Conservation (phyloP, 2,113 vertebrate species). For the Myanophis thanlyinensis region DNA sequence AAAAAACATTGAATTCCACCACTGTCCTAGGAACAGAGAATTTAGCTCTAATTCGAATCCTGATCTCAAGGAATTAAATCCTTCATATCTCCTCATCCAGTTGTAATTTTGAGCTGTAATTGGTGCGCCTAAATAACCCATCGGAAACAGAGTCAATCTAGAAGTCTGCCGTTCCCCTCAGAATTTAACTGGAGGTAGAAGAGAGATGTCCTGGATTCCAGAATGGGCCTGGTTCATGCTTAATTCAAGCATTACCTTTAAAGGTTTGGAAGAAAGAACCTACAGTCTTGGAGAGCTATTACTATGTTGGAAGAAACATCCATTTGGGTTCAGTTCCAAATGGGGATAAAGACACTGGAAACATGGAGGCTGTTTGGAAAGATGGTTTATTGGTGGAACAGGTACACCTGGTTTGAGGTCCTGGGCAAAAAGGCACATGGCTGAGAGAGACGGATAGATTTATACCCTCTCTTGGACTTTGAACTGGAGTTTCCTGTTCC, state of each 20-base stretch:
- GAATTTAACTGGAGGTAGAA: background rate
- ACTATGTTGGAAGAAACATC: no score
- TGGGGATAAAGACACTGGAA: no score
- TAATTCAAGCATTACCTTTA: background rate
- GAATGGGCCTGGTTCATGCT: background rate
- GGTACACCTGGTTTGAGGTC: no score
- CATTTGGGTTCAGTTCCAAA: no score
- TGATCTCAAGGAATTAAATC: background rate
- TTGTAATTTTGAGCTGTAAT: background rate
- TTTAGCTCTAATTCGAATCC: background rate
- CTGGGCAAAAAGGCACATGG: no score
- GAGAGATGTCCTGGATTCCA: background rate
- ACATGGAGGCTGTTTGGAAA: no score
- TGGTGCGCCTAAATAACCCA: background rate
- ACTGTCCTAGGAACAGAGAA: background rate
- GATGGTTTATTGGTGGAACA: no score
- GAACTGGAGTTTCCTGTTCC: no score
- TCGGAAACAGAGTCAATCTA: background rate
- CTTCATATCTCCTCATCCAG: background rate
- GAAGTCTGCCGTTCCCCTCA: background rate
- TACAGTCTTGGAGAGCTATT: no score
- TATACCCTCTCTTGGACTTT: no score
- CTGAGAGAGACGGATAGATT: no score
- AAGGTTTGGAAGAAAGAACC: background rate
- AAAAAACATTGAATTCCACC: no score